Evolutionary conservation across 2,797 vertebrate species (phyloP), one percentile per base, ranked within the genome.

Genomic region (Alfaro cultratus): DNA sequence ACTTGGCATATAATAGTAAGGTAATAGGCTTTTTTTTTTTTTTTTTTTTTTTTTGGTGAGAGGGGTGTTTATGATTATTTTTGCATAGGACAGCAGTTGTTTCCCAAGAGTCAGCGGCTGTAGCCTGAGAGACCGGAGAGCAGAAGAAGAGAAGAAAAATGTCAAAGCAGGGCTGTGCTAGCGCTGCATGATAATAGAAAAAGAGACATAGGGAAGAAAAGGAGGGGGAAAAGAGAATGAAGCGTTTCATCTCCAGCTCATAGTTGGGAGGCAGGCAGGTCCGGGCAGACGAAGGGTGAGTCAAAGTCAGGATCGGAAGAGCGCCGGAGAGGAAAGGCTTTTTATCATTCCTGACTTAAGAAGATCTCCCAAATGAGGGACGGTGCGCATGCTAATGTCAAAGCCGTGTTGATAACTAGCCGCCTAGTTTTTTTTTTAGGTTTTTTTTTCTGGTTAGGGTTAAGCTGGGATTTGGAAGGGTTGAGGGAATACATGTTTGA

Each of bases 351-450:
- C 89, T 84, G 88, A 91, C 92, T 91, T 94, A 94, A 94, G 94
- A 93, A 92, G 90, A 94, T 95, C 91, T 94, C 92, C 91, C 93
- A 93, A 94, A 95, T 94, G 93, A 92, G 93, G 86, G 86, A 93
- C 91, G 87, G 88, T 80, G 73, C 89, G 92, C 92, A 94, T 94
- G 88, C 92, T 94, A 93, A 94, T 93, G 93, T 93, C 90, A 94
- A 87, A 94, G 90, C 92, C 39, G 26, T 53, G 5, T 80, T 86
- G 93, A 95, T 95, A 95, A 95, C 93, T 93, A 94, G 92, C 91
- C 73, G 88, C 84, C 88, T 89, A 89, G 86, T 67, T 23, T 23
- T 36, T 64, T 57, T 34, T 26, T 55, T n/a, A n/a, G n/a, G 1
- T 55, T 67, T 41, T 68, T 39, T 70, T 43, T 91, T 74, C 11